Percentiles rank a stretch among this genome's conserved stretches.
Evolutionary conservation across 1,140 invertebrate species (phyloP).

Genomic region (Bombus haemorrhoidalis): DNA sequence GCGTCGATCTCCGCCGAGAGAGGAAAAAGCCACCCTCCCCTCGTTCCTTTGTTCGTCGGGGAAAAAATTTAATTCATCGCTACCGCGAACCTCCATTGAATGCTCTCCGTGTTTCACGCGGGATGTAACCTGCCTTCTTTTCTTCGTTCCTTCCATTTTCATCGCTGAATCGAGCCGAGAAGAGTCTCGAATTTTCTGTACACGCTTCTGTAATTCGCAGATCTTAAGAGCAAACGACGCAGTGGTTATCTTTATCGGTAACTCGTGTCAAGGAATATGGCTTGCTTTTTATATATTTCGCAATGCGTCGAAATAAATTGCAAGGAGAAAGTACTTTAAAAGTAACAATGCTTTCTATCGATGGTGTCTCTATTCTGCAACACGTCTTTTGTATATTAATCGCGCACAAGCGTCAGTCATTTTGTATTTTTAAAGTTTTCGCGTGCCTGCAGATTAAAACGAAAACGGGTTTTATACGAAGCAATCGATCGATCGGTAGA

Average conservation of each 20-base stretch:
- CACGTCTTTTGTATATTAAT: too few relatives aligned
- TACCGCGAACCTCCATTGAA: not conserved
- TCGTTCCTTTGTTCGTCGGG: not conserved
- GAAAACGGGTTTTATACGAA: not conserved
- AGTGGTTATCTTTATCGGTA: too few relatives aligned
- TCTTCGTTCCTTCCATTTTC: not conserved
- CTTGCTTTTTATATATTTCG: too few relatives aligned
- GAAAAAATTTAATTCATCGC: slow-evolving; percentile 41
- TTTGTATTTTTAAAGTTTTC: too few relatives aligned
- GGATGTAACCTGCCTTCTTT: not conserved
- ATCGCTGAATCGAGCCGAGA: not conserved
- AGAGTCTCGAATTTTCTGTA: not conserved
- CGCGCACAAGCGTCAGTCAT: too few relatives aligned
- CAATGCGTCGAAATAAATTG: too few relatives aligned
- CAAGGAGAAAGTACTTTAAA: too few relatives aligned
- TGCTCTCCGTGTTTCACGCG: not conserved
- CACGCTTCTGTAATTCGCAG: not conserved
- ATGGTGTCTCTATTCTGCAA: rapidly evolving
- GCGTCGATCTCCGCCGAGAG: not conserved
- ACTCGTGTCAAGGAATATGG: too few relatives aligned
- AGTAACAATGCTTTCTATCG: too few relatives aligned
- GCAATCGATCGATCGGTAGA: too few relatives aligned
- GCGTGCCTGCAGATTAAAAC: not conserved
- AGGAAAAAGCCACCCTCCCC: not conserved
- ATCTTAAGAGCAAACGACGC: too few relatives aligned